Conservation (phyloP, 2,888 invertebrate species). For the Cartodere bifasciata region DNA sequence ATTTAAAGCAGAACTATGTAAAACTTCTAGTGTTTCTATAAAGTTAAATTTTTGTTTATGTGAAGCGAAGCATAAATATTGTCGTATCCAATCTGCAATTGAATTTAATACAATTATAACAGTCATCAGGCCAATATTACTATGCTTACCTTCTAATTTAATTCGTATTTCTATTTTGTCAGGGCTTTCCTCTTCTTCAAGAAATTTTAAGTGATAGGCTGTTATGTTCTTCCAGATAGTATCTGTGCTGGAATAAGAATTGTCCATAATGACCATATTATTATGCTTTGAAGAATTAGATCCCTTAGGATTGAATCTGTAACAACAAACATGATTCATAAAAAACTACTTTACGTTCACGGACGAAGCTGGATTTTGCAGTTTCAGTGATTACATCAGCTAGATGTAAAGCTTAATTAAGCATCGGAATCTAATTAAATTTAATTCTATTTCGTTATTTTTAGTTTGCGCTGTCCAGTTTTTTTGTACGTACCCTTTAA, state of each 20-base stretch:
- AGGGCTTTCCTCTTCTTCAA: slow-evolving; percentile 68
- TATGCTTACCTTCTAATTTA: slow-evolving; percentile 65
- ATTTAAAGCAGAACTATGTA: slow-evolving; percentile 57
- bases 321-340: too few species aligned
- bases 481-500: too few species aligned
- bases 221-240: slow-evolving; percentile 64
- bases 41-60: slow-evolving; percentile 70
- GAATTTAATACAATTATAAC: background rate
- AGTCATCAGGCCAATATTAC: too few species aligned
- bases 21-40: slow-evolving; percentile 60
- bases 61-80: slow-evolving; percentile 64
- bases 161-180: slow-evolving; percentile 63
- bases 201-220: slow-evolving; percentile 62
- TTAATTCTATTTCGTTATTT: too few species aligned
- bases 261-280: slow-evolving; percentile 36
- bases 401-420: too few species aligned
- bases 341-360: too few species aligned
- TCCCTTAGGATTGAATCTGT: too few species aligned
- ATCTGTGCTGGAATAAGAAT: slow-evolving; percentile 46
- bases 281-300: too few species aligned
- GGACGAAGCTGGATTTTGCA: too few species aligned
- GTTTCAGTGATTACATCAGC: too few species aligned
- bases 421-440: too few species aligned
- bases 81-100: slow-evolving; percentile 56
- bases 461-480: too few species aligned